Percentiles rank a stretch among this genome's conserved stretches.
Evolutionary conservation across 35 echinoderm and acorn worm species (phyloP).

Genomic region (Anneissia japonica): DNA sequence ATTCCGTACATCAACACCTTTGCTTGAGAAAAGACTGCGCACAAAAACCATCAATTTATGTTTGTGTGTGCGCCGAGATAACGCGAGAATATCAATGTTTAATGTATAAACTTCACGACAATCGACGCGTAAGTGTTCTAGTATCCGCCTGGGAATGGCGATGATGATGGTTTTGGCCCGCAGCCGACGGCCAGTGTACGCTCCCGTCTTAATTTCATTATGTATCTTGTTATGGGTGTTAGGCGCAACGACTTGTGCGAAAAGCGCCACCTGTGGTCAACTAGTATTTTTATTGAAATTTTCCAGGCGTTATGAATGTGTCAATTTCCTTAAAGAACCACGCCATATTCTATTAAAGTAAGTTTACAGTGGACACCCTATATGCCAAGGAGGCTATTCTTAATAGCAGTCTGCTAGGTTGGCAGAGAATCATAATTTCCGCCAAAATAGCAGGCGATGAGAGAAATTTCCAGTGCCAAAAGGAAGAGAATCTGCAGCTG

Average conservation of each 20-base stretch:
- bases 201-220: background rate
- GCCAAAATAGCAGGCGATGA: background rate
- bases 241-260: background rate
- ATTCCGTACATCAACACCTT: background rate
- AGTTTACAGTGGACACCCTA: background rate
- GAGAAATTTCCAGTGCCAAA: background rate
- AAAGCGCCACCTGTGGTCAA: background rate
- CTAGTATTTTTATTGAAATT: background rate
- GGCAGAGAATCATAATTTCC: background rate
- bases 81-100: background rate
- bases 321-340: background rate
- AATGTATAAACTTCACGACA: background rate
- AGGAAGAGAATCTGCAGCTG: background rate
- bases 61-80: background rate
- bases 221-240: background rate
- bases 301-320: background rate
- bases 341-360: background rate
- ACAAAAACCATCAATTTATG: background rate
- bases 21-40: background rate
- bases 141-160: background rate
- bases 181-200: background rate
- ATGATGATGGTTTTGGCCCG: background rate
- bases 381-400: background rate
- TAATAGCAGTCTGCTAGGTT: background rate
- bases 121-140: background rate